Evolutionary conservation across 2,113 vertebrate genomes (phyloP), one percentile per base, ranked within the genome.

Genomic region (Gambusia holbrooki): DNA sequence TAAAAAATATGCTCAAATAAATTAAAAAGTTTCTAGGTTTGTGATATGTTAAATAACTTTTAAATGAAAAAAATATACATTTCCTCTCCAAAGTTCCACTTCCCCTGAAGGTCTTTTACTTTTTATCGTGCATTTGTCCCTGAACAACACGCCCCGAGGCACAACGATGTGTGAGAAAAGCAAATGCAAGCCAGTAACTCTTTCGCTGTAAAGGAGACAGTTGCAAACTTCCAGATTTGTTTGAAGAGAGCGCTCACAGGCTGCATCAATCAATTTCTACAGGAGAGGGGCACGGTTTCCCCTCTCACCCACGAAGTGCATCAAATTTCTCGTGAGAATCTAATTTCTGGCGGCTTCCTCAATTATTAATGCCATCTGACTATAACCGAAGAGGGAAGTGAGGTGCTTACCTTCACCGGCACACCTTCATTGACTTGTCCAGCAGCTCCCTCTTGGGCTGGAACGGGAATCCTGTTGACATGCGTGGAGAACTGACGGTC

Each of bases 361-460:
- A 60, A 81, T 88, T 88, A 88, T 92, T 87, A 88, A 89, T 82
- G 81, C 69, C 76, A 73, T 82, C 29, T 72, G 79, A 84, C 78
- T 14, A 45, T 40, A 86, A 74, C 66, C 72, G 73, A 76, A 84
- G n/a, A 76, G 29, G 62, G 69, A 86, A 89, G 79, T 35, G 33
- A 62, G 76, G 40, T n/a, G 82, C 92, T 92, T 93, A 94, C 93
- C 93, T 93, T 92, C 81, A 92, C 79, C 79, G 88, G 82, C 71
- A 85, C 84, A 30, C 88, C 89, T 85, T 93, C 89, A 92, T 90
- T 72, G 88, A 90, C 84, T 81, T 89, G 83, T 61, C 74, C 77
- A 28, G 84, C 70, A 72, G 80, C 87, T 92, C 89, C 88, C 84
- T 78, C 87, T 84, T 67, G 79, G 86, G 65, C 82, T 89, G 82